These are phyloP conservation scores for Bungarus multicinctus DNA, from an alignment of 2,113 vertebrate species.

Conservation along the genomic window DNA sequence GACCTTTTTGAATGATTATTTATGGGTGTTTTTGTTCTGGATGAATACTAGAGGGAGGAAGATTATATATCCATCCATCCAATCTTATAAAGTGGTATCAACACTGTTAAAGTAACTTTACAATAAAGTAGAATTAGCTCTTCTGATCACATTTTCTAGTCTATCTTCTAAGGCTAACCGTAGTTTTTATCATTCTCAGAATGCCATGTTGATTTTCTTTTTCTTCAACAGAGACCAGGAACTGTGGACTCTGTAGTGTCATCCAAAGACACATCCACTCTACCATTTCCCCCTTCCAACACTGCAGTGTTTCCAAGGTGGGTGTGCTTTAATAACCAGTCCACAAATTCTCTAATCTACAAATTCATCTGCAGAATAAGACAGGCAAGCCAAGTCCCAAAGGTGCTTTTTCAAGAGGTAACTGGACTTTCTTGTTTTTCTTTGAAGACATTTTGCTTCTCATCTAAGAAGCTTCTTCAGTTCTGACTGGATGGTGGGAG, in stretches of 20 bases:
- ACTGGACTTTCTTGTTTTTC: no score
- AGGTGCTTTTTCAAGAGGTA: no score
- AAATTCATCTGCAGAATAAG: no score
- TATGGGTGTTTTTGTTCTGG: not conserved
- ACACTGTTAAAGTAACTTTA: not conserved
- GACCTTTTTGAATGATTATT: not conserved
- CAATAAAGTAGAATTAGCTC: not conserved
- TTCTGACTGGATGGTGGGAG: no score
- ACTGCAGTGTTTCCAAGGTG: constrained; percentile 61
- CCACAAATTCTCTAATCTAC: not conserved
- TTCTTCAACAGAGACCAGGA: constrained; percentile 69
- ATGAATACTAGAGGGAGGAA: not conserved
- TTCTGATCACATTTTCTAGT: not conserved
- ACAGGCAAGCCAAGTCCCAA: no score
- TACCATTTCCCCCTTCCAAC: constrained; percentile 11
- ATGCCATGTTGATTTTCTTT: not conserved
- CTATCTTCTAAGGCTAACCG: not conserved
- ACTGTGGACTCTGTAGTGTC: constrained; percentile 67
- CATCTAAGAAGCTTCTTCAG: no score
- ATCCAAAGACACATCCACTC: constrained; percentile 14
- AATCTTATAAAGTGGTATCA: not conserved
- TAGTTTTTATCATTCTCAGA: not conserved
- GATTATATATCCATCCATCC: not conserved
- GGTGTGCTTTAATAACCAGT: not conserved
- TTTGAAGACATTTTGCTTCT: no score